Evolutionary conservation across 2,797 vertebrate genomes (phyloP).

Genomic region (Erethizon dorsatum): DNA sequence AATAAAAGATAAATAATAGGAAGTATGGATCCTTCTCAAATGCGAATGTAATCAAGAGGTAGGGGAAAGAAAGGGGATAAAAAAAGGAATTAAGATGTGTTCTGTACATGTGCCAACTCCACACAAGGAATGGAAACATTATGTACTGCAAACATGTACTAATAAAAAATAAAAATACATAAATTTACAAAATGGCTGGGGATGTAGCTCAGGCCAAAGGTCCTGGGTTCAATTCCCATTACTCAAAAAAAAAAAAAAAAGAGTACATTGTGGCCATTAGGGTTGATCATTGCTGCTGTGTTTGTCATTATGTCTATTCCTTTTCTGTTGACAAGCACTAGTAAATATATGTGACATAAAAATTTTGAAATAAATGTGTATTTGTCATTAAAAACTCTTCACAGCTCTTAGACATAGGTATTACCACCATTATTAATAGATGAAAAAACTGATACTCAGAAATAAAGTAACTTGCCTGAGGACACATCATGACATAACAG

Average conservation of each 20-base stretch:
- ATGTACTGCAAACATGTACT: not conserved
- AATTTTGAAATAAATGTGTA: not conserved
- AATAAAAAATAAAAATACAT: not conserved
- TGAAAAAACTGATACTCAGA: slow-evolving; percentile 3
- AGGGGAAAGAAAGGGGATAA: not conserved
- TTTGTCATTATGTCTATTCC: not conserved
- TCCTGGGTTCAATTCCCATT: not conserved
- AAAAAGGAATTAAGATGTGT: not conserved
- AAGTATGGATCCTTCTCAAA: not conserved
- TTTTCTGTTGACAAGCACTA: not conserved
- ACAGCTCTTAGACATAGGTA: not conserved
- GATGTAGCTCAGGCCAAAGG: not conserved
- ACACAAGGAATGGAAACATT: not conserved
- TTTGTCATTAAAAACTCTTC: not conserved
- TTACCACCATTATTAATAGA: slow-evolving; percentile 20
- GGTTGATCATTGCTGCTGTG: not conserved
- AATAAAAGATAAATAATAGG: not conserved
- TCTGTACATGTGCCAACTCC: not conserved
- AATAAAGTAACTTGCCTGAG: slow-evolving; percentile 51
- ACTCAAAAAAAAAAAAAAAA: not conserved
- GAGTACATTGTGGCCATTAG: not conserved
- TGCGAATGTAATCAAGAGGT: not conserved
- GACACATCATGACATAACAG: not conserved
- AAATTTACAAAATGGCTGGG: not conserved
- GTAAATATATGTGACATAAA: not conserved